A percentile compares a stretch with the other conserved stretches of the same genome.
Evolutionary conservation across 2,888 invertebrate genomes (phyloP).

Genomic region (Myopa testacea): DNA sequence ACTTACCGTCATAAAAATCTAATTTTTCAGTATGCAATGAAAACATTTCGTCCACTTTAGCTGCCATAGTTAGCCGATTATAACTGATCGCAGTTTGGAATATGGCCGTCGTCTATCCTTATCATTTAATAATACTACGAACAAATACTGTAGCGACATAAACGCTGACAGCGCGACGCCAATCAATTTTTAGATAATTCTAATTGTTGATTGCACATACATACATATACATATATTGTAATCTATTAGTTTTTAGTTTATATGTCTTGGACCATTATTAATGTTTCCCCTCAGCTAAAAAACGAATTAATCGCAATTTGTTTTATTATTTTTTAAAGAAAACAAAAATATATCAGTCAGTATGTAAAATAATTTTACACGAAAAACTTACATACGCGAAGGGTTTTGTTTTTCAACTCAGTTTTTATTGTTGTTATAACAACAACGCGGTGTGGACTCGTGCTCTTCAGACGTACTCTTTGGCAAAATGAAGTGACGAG

Average conservation of each 20-base stretch:
- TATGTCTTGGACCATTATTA: not conserved
- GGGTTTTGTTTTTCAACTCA: not conserved
- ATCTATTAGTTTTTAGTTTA: not conserved
- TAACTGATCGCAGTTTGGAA: not conserved
- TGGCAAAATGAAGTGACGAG: too few species aligned
- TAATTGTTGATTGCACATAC: not conserved
- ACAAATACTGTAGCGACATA: not conserved
- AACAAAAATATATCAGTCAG: too few species aligned
- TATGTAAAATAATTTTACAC: too few species aligned
- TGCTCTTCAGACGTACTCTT: too few species aligned
- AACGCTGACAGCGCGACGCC: not conserved
- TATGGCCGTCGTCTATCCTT: constrained; percentile 8
- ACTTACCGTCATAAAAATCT: constrained; percentile 65
- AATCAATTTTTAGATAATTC: constrained; percentile 21
- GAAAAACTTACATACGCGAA: not conserved
- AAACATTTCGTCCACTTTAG: constrained; percentile 66
- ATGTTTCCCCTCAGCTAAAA: not conserved
- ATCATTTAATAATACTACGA: constrained; percentile 25
- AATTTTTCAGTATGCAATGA: constrained; percentile 65
- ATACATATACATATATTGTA: not conserved
- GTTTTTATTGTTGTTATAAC: constrained; percentile 2
- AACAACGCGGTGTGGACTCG: not conserved
- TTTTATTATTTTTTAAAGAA: too few species aligned
- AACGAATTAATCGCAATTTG: too few species aligned
- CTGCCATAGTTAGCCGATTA: constrained; percentile 2